Base-by-base conservation (phyloP, 2,797 vertebrate genomes). In the Caiman crocodilus region DNA sequence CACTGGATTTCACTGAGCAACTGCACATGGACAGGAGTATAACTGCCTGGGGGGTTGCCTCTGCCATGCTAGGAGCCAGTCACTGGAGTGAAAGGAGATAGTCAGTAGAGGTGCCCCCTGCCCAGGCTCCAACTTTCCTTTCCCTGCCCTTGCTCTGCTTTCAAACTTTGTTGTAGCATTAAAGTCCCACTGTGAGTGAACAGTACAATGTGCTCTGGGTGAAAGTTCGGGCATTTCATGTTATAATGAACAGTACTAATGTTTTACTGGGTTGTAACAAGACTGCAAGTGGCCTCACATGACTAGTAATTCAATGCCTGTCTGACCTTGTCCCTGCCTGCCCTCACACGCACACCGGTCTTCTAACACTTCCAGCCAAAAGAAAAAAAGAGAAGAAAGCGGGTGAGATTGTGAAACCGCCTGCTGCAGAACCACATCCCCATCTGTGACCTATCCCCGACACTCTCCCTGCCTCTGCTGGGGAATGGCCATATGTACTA, bases 191-290 rank as follows among this genome's bases (percentile, higher is more conserved):
- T 35, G 59, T 76, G 61, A 35, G 75, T 65, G 74, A 78, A 0
- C 4, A 6, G n/a, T 89, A 65, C 50, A 58, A 28, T 55, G 35
- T 0, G 0, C 61, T 90, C 88, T 1, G 1, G 76, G 69, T 60
- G 32, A 85, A 26, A 87, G 85, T 76, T 76, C 82, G 79, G 56
- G 23, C 59, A 58, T 76, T 88, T 80, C 58, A 61, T 71, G 67
- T 76, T 88, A 78, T 82, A 75, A 64, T 50, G 71, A 63, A 71
- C 42, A 28, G 42, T 88, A 58, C 69, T 88, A 84, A 88, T 88
- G 82, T 76, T 88, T 84, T 84, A 92, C 82, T 80, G 75, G 63
- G 81, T 84, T 88, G 85, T 84, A 92, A 92, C 61, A 84, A 56
- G 71, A 26, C 50, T 69, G 59, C 82, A 76, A 80, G 30, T 50